Conservation (phyloP, 2,797 vertebrate species). For the Paramormyrops hopkinsi region DNA sequence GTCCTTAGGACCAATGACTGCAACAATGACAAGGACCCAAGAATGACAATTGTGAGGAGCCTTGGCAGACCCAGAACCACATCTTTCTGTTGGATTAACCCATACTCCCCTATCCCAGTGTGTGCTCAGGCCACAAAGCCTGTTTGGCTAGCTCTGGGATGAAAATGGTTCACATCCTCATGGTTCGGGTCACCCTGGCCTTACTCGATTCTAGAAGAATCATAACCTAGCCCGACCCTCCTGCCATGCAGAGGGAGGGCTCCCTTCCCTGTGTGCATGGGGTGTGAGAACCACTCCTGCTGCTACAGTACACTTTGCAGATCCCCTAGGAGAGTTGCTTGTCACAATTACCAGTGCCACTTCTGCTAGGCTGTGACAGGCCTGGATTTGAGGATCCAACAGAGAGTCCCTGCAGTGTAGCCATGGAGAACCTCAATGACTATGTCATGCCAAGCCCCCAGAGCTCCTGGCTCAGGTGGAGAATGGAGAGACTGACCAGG, state of each 20-base stretch:
- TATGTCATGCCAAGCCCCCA: background rate
- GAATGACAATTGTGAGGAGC: background rate
- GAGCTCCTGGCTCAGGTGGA: background rate
- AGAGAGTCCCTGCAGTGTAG: background rate
- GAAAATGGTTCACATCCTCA: background rate
- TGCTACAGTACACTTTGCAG: background rate
- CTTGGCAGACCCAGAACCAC: background rate
- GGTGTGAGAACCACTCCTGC: background rate
- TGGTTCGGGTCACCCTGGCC: background rate
- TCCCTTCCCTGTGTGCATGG: background rate
- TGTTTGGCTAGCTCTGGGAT: background rate
- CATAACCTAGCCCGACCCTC: background rate
- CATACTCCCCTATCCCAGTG: background rate
- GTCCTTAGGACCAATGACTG: background rate
- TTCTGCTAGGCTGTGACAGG: background rate
- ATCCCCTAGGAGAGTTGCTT: background rate
- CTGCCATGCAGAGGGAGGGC: background rate
- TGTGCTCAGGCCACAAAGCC: background rate
- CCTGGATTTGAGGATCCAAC: background rate
- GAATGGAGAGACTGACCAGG: background rate
- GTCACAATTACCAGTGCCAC: background rate
- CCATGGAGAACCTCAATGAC: background rate
- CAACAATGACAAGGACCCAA: background rate
- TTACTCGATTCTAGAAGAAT: background rate
- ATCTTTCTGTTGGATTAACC: background rate